Conservation (phyloP, 2,888 invertebrate genomes). For the Microctonus aethiopoides region DNA sequence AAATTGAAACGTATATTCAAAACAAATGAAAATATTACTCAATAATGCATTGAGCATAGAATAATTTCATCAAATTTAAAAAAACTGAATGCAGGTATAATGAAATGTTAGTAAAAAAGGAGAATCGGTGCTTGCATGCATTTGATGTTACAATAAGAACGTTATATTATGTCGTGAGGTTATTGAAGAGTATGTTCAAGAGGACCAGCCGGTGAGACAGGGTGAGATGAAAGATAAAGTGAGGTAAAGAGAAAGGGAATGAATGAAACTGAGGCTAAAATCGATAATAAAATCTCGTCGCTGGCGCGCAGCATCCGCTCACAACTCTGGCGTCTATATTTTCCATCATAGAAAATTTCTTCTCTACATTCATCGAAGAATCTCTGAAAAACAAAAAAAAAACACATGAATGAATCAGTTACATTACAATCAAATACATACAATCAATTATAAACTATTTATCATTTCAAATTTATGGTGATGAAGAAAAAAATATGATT, state of each 20-base stretch:
- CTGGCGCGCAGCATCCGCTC: conserved; percentile 57
- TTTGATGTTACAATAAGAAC: neutral
- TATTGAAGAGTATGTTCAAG: neutral
- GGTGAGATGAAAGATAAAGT: neutral
- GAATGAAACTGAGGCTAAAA: conserved; percentile 46
- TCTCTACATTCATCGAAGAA: neutral
- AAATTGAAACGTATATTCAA: too few species aligned
- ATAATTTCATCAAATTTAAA: too few species aligned
- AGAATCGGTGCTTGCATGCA: too few species aligned
- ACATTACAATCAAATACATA: neutral
- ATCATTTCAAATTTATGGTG: too few species aligned
- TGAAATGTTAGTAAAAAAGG: too few species aligned
- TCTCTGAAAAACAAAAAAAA: neutral
- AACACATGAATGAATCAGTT: too few species aligned
- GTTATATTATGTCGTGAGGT: neutral
- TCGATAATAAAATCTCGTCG: conserved; percentile 62
- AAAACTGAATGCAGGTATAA: too few species aligned
- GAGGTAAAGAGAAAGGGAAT: neutral
- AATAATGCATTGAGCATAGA: too few species aligned
- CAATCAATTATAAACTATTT: too few species aligned
- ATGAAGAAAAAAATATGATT: too few species aligned
- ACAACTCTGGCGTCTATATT: neutral
- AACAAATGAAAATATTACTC: too few species aligned
- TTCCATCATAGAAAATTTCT: neutral
- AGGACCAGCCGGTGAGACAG: neutral